phyloP scores from a whole-genome alignment of 2,113 vertebrate genomes.

The Eidolon helvum region DNA sequence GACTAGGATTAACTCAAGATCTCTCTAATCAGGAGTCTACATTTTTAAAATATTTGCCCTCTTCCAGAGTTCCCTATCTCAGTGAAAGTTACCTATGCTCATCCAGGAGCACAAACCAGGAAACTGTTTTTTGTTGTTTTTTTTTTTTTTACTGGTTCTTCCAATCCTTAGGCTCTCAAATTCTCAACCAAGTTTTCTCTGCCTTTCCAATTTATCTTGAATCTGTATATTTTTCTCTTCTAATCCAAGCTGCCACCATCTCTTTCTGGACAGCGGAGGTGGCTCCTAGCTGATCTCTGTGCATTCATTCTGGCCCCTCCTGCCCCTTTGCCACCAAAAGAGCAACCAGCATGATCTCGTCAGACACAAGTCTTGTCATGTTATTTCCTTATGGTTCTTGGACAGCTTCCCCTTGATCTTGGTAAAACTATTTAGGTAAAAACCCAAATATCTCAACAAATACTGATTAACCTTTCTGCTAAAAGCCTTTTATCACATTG shows the following conservation, averaged over 20 bases:
- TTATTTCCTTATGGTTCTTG: not conserved
- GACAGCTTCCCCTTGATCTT: not conserved
- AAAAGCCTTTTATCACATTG: not conserved
- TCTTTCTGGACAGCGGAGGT: not conserved
- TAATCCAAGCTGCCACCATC: not conserved
- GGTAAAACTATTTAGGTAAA: not conserved
- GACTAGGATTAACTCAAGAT: slow-evolving; percentile 7
- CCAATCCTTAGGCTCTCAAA: not conserved
- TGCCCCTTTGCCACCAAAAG: not conserved
- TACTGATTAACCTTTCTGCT: not conserved
- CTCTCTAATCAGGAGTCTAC: slow-evolving; percentile 26
- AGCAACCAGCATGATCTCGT: not conserved
- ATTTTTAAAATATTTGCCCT: slow-evolving; percentile 41
- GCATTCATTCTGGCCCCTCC: not conserved
- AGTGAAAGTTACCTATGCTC: not conserved
- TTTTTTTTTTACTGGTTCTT: not conserved
- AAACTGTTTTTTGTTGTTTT: not conserved
- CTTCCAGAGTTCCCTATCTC: not conserved
- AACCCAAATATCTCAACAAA: not conserved
- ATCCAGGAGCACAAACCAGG: not conserved
- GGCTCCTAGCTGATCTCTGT: not conserved
- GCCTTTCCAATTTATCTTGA: not conserved
- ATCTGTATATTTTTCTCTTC: not conserved
- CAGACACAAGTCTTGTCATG: not conserved
- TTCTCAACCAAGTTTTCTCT: not conserved